Percentiles rank a stretch among this genome's conserved stretches.
Evolutionary conservation across 2,113 vertebrate species (phyloP).

Genomic region (Mola mola): DNA sequence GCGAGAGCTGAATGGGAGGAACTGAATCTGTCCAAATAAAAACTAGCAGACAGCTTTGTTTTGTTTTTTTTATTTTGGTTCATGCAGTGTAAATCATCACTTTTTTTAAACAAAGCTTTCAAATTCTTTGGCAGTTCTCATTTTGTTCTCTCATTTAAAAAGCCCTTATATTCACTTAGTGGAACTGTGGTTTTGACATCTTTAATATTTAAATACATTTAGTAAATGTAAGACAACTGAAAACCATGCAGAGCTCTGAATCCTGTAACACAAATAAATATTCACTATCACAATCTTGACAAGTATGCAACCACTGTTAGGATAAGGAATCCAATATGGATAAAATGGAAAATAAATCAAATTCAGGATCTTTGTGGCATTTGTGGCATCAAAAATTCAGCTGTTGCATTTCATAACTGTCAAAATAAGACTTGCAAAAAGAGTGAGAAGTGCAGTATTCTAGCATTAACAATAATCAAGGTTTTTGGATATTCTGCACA

Average conservation of each 20-base stretch:
- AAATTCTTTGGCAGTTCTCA: slow-evolving; percentile 58
- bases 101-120: slow-evolving; percentile 38
- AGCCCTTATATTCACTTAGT: slow-evolving; percentile 66
- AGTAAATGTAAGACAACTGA: slow-evolving; percentile 44
- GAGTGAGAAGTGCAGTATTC: not conserved
- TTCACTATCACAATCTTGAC: slow-evolving; percentile 3
- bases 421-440: slow-evolving; percentile 17
- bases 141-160: slow-evolving; percentile 20
- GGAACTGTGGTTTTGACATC: slow-evolving; percentile 54
- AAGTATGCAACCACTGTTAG: slow-evolving; percentile 21
- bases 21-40: not conserved
- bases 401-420: not conserved
- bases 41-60: not conserved
- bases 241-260: slow-evolving; percentile 53
- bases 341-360: slow-evolving; percentile 11
- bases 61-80: slow-evolving; percentile 29
- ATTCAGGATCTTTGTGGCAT: no score
- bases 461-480: slow-evolving; percentile 6
- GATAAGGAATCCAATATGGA: slow-evolving; percentile 76
- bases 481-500: slow-evolving; percentile 45
- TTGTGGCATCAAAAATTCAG: slow-evolving; percentile 24
- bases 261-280: slow-evolving; percentile 63
- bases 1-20: not conserved
- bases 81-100: slow-evolving; percentile 2
- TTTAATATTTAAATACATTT: slow-evolving; percentile 61